Evolutionary conservation across 2,888 invertebrate genomes (phyloP).

Genomic region (Venusia cambrica): DNA sequence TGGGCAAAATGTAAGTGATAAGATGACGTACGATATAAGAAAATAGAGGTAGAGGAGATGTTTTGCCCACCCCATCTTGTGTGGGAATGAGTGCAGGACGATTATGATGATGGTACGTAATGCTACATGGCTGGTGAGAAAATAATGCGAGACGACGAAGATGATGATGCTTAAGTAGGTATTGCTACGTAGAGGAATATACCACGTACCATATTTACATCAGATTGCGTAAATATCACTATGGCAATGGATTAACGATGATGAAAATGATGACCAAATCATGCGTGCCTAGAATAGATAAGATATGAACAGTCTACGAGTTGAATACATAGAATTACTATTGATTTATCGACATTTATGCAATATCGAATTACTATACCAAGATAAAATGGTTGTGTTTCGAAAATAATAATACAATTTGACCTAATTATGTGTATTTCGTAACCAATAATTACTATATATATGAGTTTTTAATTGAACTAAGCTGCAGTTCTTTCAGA

Average conservation of each 20-base stretch:
- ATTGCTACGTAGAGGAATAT: conserved; percentile 28
- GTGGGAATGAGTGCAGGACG: no score
- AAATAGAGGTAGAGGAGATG: no score
- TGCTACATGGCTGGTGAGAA: no score
- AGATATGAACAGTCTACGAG: conserved; percentile 22
- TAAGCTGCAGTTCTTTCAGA: conserved; percentile 13
- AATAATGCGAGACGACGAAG: no score
- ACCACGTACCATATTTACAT: conserved; percentile 20
- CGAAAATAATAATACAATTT: conserved; percentile 23
- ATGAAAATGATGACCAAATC: conserved; percentile 36
- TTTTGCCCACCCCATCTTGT: no score
- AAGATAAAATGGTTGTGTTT: conserved; percentile 23
- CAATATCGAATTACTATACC: conserved; percentile 19
- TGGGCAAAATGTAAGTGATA: no score
- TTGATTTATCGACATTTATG: conserved; percentile 20
- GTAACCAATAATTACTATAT: conserved; percentile 23
- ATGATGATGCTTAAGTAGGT: no score
- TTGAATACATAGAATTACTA: conserved; percentile 25
- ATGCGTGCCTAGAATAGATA: conserved; percentile 33
- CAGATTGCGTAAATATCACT: conserved; percentile 31
- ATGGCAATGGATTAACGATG: conserved; percentile 32
- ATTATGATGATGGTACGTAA: no score
- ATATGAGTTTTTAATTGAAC: conserved; percentile 9
- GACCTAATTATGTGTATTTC: conserved; percentile 28
- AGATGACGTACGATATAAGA: no score